Evolutionary conservation across 2,113 vertebrate genomes (phyloP), one percentile per base, ranked within the genome.

Genomic region (Gobius niger): DNA sequence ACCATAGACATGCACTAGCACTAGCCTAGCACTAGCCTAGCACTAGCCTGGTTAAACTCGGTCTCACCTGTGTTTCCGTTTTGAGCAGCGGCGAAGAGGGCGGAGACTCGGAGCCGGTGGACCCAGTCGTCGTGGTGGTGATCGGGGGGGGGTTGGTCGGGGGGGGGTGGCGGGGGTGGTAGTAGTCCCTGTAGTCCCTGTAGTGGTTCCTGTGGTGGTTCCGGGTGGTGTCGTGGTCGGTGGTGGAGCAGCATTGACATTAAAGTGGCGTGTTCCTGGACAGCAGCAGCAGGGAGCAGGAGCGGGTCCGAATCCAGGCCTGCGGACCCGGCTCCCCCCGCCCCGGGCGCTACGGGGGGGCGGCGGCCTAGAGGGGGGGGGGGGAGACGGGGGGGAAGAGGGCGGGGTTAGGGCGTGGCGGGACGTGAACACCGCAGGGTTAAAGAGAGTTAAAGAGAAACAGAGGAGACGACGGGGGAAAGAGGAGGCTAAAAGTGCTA

Each of bases 201-300:
- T 24, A 9, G 52, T 24, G 16, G 52, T 34, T 34, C 24, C 24
- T 34, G 24, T 34, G 24, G 24, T 67, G 62, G 46, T 51, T 41
- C 56, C 8, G 42, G 52, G 47, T 9, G 47, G 34, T 18, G 44
- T 9, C 78, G 61, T 78, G 76, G 80, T 76, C 84, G 65, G 92
- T n/a, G n/a, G 95, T 96, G 96, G 96, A 99, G 98, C 98, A 98
- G 97, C 98, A 96, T 96, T 95, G 96, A 98, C 95, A 98, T 95
- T 98, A 98, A 98, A 98, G 97, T 98, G 97, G 96, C 97, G 94
- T 98, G 98, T 98, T 96, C 96, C 97, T 99, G 98, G 98, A 96
- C 95, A 96, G 96, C 97, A 98, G 96, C 97, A 98, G 96, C 97
- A 96, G 97, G 96, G 93, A 98, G 95, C 94, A 95, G 95, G 94